phyloP scores from a whole-genome alignment of 2,888 invertebrate genomes.

The Eupsilia transversa region DNA sequence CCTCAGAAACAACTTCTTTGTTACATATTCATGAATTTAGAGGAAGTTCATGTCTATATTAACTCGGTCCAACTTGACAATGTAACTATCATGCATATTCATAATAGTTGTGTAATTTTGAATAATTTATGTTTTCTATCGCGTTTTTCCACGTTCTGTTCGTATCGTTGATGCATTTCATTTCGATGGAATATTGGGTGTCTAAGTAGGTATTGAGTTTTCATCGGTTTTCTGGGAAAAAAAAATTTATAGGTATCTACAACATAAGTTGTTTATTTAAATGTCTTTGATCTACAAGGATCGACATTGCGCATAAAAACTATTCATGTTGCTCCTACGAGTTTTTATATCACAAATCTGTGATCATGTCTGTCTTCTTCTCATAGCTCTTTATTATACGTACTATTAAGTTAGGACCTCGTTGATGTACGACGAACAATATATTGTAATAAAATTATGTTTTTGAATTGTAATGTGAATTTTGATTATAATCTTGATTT shows the following conservation, averaged over 20 bases:
- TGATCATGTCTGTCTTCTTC: neutral
- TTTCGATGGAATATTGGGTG: slow-evolving; percentile 5
- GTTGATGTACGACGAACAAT: too few species aligned
- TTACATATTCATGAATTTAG: slow-evolving; percentile 39
- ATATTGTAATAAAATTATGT: too few species aligned
- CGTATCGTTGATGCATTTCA: neutral
- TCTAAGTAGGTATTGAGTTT: neutral
- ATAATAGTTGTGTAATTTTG: slow-evolving; percentile 12
- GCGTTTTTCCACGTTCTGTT: slow-evolving; percentile 8
- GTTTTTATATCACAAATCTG: neutral
- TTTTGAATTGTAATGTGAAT: too few species aligned
- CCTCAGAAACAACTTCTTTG: slow-evolving; percentile 10
- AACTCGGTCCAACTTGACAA: slow-evolving; percentile 6
- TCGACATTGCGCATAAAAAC: neutral
- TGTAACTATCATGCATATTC: slow-evolving; percentile 32
- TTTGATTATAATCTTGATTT: too few species aligned
- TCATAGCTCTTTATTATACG: neutral
- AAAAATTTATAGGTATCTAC: neutral
- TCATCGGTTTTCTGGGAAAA: neutral
- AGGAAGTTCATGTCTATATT: slow-evolving; percentile 14
- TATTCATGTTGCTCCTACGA: neutral
- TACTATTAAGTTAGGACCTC: too few species aligned
- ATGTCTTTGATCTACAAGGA: neutral
- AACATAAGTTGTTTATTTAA: neutral
- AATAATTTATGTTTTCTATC: slow-evolving; percentile 6